Conservation (phyloP, 1,140 invertebrate genomes). For the Aphelenchoides fujianensis region DNA sequence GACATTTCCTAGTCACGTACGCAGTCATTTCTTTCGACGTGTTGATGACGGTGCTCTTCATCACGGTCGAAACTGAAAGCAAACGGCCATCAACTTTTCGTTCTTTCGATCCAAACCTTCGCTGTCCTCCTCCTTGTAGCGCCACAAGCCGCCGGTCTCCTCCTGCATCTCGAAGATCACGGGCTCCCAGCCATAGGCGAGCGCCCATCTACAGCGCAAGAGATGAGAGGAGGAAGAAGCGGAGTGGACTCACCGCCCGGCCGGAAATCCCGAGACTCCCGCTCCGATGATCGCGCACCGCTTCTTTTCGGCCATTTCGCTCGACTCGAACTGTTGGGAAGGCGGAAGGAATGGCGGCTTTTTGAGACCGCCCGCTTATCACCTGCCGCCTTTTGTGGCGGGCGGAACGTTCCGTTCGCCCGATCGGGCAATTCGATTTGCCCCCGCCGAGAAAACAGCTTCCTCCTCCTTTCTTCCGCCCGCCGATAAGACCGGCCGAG, state of each 20-base stretch:
- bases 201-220: conserved; percentile 38
- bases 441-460: no score
- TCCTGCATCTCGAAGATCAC: conserved; percentile 64
- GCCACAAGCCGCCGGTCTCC: conserved; percentile 63
- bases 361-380: no score
- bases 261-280: conserved; percentile 64
- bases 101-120: conserved; percentile 2
- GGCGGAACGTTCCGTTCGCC: no score
- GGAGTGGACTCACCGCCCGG: conserved; percentile 40
- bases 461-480: no score
- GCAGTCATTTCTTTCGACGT: conserved; percentile 66
- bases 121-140: conserved; percentile 43
- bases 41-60: conserved; percentile 64
- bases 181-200: conserved; percentile 47
- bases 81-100: background rate
- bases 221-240: conserved; percentile 8
- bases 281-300: conserved; percentile 63
- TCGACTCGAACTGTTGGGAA: no score
- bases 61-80: conserved; percentile 43
- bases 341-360: no score
- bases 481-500: no score
- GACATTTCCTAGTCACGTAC: no score
- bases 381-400: no score
- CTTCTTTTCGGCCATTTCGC: no score
- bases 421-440: no score